Base-by-base conservation (phyloP, 2,113 vertebrate species). In the Felis catus region DNA sequence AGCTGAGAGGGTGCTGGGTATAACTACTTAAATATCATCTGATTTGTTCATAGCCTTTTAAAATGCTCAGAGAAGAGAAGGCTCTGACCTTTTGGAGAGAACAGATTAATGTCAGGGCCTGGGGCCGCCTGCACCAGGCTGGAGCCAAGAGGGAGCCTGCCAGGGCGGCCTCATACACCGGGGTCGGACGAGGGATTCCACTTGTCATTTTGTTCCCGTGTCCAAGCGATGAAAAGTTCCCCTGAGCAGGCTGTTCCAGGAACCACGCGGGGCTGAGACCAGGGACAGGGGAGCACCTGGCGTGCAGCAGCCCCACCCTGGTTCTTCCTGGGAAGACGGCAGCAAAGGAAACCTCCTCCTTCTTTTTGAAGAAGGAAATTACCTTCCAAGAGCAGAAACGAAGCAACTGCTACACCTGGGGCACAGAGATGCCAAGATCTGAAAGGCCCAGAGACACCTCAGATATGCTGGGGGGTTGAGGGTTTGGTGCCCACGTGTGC, bases 401-500 rank as follows among this genome's bases (percentile, higher is more conserved):
- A 13, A 53, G 55, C 76, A 4, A n/a, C 0, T 12, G 55, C 78
- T 11, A 1, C 53, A 13, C 61, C 27, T n/a, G 29, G 2, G 51
- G 53, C 82, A 10, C 45, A 45, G 70, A 31, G 18, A 27, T 1
- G 1, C 81, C 11, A 61, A 65, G 65, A 31, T 23, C 10, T 7
- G 14, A 2, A 18, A 65, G 74, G 29, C 33, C n/a, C 70, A n/a
- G 16, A 31, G 65, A 27, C 27, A 1, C 36, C 21, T 10, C 66
- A 25, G 74, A 41, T 25, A 53, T 3, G 19, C 4, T 8, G 13
- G 73, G 73, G 27, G 27, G 36, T 53, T 48, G 39, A 8, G 13
- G 0, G 9, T 23, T 61, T 16, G 5, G 41, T 4, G 18, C 39
- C n/a, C 9, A 0, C 4, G 1, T 0, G 2, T 31, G 73, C 86